These are phyloP conservation scores for Pelodiscus sinensis DNA, from an alignment of 2,113 vertebrate genomes.

Conservation along the genomic window DNA sequence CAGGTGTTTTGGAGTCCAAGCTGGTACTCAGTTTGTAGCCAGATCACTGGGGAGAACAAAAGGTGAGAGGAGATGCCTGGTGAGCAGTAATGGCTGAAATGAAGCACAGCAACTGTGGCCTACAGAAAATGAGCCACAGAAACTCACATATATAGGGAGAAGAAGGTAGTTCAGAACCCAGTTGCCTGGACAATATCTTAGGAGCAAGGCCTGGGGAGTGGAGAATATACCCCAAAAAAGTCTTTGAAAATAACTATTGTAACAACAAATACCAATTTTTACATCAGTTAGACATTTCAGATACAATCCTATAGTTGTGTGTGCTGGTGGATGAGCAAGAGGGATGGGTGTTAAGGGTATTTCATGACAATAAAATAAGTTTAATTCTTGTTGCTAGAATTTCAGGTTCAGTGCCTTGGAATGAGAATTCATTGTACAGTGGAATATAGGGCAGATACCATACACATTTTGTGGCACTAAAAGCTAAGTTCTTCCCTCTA, in stretches of 20 bases:
- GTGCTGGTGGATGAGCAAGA: background rate
- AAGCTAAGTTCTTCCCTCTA: background rate
- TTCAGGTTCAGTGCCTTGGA: background rate
- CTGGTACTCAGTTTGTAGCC: background rate
- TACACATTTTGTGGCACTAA: background rate
- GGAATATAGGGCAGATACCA: background rate
- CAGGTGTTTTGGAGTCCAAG: background rate
- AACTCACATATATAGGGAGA: background rate
- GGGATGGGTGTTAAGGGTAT: background rate
- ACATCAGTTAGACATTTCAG: background rate
- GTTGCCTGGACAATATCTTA: background rate
- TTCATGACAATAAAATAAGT: background rate
- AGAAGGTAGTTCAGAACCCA: background rate
- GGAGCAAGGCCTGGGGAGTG: background rate
- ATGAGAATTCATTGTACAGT: background rate
- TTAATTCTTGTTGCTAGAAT: background rate
- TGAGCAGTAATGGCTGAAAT: background rate
- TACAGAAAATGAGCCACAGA: background rate
- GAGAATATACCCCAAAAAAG: background rate
- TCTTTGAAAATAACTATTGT: background rate
- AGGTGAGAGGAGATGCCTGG: background rate
- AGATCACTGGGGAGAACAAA: background rate
- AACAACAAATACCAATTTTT: background rate
- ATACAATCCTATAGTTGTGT: fast-evolving
- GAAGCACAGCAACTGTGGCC: fast-evolving